A percentile compares a stretch with the other conserved stretches of the same genome.
Conservation (phyloP, 2,888 invertebrate genomes). For the Parasteatoda lunata region DNA sequence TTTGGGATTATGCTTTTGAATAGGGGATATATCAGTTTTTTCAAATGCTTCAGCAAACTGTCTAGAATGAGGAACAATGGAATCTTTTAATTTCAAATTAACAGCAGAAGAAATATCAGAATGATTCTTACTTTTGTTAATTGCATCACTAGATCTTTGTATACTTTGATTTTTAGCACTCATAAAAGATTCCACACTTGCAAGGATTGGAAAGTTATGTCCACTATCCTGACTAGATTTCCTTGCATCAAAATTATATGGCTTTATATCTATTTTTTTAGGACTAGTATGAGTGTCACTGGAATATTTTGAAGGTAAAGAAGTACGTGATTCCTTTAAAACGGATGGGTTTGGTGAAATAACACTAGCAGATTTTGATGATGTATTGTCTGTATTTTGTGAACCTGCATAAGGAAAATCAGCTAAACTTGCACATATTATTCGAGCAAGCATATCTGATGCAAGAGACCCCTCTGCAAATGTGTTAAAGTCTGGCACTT, state of each 20-base stretch:
- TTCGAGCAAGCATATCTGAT: constrained; percentile 66
- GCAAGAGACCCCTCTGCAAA: constrained; percentile 65
- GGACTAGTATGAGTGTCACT: constrained; percentile 59
- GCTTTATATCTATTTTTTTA: constrained; percentile 53
- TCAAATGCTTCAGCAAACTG: constrained; percentile 68
- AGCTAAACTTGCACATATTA: constrained; percentile 69
- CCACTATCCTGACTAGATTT: constrained; percentile 64
- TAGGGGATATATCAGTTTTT: constrained; percentile 42
- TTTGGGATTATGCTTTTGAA: constrained; percentile 54
- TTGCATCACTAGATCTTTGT: constrained; percentile 37
- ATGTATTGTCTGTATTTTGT: constrained; percentile 39
- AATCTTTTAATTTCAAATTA: constrained; percentile 58
- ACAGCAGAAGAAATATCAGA: constrained; percentile 45
- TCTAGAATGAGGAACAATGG: constrained; percentile 61
- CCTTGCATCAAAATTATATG: constrained; percentile 37
- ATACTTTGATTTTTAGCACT: constrained; percentile 37
- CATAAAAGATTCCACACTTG: constrained; percentile 55
- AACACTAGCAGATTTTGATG: constrained; percentile 50
- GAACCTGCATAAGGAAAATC: constrained; percentile 68
- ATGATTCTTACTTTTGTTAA: constrained; percentile 47
- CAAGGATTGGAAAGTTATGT: constrained; percentile 32
- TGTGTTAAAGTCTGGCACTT: constrained; percentile 51
- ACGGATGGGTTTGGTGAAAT: constrained; percentile 53
- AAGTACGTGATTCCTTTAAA: constrained; percentile 32
- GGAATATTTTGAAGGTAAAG: constrained; percentile 36